phyloP scores from a whole-genome alignment of 2,113 vertebrate genomes.

The Gobius niger region DNA sequence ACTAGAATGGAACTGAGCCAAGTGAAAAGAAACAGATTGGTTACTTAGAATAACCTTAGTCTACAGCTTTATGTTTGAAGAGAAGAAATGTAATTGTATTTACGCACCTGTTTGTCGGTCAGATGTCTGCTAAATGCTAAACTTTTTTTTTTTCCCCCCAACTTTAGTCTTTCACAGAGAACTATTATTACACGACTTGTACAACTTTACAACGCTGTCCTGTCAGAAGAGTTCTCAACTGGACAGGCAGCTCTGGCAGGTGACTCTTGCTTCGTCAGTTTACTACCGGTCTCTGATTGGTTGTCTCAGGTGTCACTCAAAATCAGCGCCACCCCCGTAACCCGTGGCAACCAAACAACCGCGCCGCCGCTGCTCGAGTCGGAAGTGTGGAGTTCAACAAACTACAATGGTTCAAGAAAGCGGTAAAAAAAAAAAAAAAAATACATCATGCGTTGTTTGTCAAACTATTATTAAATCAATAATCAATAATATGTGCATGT shows the following conservation, averaged over 20 bases:
- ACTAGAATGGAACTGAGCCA: background rate
- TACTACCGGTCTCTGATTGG: conserved; percentile 30
- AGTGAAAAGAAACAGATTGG: background rate
- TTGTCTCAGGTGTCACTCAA: conserved; percentile 27
- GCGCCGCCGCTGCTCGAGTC: background rate
- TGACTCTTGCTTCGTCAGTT: background rate
- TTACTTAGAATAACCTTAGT: conserved; percentile 17
- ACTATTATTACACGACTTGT: too few species aligned
- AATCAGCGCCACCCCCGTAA: conserved; percentile 17
- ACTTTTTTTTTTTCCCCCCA: too few species aligned
- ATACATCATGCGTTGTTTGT: background rate
- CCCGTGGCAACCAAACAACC: conserved; percentile 60
- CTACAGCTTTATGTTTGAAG: background rate
- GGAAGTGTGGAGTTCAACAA: background rate
- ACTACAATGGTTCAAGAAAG: background rate
- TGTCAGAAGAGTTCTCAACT: background rate
- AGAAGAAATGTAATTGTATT: conserved; percentile 8
- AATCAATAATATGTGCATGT: background rate
- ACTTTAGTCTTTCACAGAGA: too few species aligned
- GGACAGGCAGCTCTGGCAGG: background rate
- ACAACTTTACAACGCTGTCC: background rate
- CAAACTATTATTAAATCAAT: too few species aligned
- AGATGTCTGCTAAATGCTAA: background rate
- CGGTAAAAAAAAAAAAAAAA: conserved; percentile 44
- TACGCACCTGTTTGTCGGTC: conserved; percentile 2